Evolutionary conservation across 2,113 vertebrate genomes (phyloP).

Genomic region (Spea bombifrons): DNA sequence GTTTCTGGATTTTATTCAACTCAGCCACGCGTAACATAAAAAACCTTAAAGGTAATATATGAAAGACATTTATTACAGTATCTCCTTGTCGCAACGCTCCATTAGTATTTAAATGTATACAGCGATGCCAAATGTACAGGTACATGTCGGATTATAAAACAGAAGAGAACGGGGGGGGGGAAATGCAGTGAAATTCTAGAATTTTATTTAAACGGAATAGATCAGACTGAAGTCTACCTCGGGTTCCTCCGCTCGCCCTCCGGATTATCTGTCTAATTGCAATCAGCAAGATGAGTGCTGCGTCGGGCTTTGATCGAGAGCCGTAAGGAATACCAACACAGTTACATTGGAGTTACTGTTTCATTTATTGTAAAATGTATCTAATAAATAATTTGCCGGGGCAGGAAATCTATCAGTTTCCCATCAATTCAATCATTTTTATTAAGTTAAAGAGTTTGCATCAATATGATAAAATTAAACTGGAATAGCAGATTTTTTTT

Average conservation of each 20-base stretch:
- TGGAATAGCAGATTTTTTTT: neutral
- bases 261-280: neutral
- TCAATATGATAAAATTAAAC: conserved; percentile 6
- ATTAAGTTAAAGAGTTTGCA: conserved; percentile 7
- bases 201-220: neutral
- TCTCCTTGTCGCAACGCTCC: conserved; percentile 3
- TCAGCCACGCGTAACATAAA: conserved; percentile 22
- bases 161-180: no score
- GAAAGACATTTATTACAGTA: neutral
- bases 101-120: conserved; percentile 41
- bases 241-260: neutral
- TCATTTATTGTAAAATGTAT: neutral
- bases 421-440: neutral
- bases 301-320: neutral
- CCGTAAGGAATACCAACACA: neutral
- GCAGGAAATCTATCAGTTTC: conserved; percentile 18
- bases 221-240: neutral
- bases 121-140: neutral
- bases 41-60: neutral
- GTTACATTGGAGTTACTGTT: neutral
- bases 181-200: neutral
- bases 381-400: conserved; percentile 4
- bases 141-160: conserved; percentile 1
- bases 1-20: conserved; percentile 41
- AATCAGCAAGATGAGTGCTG: neutral